Evolutionary conservation across 2,113 vertebrate species (phyloP).

Genomic region (Paradoxurus hermaphroditus): DNA sequence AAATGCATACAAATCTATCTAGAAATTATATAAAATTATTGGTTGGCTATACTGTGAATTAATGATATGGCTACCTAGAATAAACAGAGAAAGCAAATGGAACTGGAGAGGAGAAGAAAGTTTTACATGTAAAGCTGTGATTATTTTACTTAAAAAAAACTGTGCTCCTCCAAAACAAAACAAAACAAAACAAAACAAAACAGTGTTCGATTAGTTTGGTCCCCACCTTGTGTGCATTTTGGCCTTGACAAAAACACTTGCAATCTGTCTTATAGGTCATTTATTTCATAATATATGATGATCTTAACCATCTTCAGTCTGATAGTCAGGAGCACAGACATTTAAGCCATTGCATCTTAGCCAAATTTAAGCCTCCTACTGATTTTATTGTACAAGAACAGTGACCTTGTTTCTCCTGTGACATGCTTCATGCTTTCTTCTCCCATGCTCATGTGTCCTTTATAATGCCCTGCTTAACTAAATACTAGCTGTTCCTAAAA

Average conservation of each 20-base stretch:
- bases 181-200: too few species aligned
- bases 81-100: neutral
- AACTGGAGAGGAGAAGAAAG: neutral
- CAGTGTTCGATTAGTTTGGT: neutral
- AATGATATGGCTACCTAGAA: neutral
- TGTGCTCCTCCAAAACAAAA: neutral
- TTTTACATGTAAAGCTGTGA: neutral
- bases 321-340: neutral
- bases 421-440: rapidly evolving
- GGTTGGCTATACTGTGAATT: neutral
- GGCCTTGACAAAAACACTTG: neutral
- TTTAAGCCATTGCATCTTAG: neutral
- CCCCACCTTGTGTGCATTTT: neutral
- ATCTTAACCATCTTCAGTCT: neutral
- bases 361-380: neutral
- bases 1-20: neutral
- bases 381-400: neutral
- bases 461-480: neutral
- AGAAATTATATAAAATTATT: neutral
- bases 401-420: neutral
- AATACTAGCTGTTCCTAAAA: neutral
- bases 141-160: neutral
- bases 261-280: neutral
- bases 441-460: too few species aligned
- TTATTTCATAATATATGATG: neutral